Evolutionary conservation across 2,888 invertebrate genomes (phyloP).

Genomic region (Orthosia gothica): DNA sequence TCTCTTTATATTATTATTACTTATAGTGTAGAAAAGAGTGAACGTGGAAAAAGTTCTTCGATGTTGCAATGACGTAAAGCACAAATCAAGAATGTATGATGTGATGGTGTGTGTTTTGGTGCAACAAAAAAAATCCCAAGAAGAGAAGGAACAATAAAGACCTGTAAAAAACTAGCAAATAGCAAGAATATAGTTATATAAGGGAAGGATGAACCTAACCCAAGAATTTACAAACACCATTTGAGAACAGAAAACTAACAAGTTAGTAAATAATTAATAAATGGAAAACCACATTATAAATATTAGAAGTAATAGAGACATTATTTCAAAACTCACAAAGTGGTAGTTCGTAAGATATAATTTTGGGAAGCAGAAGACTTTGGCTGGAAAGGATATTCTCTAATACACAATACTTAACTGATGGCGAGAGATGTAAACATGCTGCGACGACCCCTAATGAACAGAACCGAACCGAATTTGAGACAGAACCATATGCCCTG

Average conservation of each 20-base stretch:
- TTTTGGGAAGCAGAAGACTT: background rate
- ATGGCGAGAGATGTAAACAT: background rate
- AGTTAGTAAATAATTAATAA: background rate
- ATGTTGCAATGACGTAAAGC: background rate
- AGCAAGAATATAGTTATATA: too few species aligned
- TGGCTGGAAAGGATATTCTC: background rate
- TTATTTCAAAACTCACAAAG: background rate
- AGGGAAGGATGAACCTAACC: background rate
- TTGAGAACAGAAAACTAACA: background rate
- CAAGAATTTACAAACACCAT: background rate
- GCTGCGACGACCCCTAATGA: background rate
- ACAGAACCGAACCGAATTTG: background rate
- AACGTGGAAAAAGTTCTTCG: background rate
- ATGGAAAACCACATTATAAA: background rate
- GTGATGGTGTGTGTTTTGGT: too few species aligned
- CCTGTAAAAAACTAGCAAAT: too few species aligned
- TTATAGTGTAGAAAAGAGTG: background rate
- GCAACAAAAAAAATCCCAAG: background rate
- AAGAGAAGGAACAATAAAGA: background rate
- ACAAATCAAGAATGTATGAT: background rate
- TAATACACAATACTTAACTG: background rate
- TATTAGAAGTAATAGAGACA: too few species aligned
- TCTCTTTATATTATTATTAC: too few species aligned
- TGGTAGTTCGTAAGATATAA: background rate
- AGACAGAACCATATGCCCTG: background rate